A percentile compares a stretch with the other conserved stretches of the same genome.
These are phyloP conservation scores for Chloropsis hardwickii DNA, from an alignment of 2,113 vertebrate species.

Conservation along the genomic window DNA sequence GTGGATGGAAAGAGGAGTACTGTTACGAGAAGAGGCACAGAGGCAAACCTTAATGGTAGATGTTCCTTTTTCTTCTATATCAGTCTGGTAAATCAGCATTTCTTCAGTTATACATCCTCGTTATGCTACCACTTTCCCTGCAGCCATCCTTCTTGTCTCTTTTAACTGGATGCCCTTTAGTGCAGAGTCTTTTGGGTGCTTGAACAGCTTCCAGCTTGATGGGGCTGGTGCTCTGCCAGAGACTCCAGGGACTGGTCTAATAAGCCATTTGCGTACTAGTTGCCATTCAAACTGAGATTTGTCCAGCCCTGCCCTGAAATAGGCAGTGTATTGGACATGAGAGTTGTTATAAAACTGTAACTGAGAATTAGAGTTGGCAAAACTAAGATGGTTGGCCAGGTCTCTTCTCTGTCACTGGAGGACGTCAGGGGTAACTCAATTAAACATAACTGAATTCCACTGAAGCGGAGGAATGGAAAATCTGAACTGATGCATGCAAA, in stretches of 20 bases:
- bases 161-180: not conserved
- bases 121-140: not conserved
- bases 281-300: not conserved
- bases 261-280: accelerated
- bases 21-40: not conserved
- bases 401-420: not conserved
- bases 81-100: not conserved
- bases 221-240: not conserved
- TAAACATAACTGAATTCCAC: slow-evolving; percentile 5
- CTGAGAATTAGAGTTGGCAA: not conserved
- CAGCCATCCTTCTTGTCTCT: not conserved
- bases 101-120: not conserved
- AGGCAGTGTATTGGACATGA: not conserved
- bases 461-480: not conserved
- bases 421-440: not conserved
- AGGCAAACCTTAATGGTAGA: not conserved
- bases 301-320: not conserved
- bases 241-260: not conserved
- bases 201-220: not conserved
- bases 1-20: not conserved
- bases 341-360: not conserved
- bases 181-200: not conserved
- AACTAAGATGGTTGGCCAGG: not conserved
- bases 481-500: not conserved
- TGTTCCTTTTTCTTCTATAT: not conserved